Evolutionary conservation across 1,140 invertebrate genomes (phyloP).

Genomic region (Globodera ellingtonae): DNA sequence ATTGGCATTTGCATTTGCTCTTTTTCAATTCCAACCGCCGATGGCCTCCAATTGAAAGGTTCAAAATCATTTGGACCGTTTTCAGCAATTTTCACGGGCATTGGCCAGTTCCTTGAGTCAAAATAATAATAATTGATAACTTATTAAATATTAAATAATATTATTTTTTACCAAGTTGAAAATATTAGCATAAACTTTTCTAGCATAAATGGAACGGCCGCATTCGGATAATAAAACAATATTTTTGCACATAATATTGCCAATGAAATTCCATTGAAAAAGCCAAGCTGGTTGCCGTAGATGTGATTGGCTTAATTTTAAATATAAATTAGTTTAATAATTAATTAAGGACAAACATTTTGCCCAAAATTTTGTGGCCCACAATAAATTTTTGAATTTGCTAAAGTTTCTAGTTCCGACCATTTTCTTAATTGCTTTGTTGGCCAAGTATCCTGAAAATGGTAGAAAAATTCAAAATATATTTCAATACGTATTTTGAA

Average conservation of each 20-base stretch:
- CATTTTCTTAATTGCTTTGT: neutral
- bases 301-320: neutral
- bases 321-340: neutral
- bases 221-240: neutral
- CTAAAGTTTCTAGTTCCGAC: neutral
- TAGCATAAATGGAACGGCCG: neutral
- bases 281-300: neutral
- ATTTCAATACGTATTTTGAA: too few species aligned
- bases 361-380: neutral
- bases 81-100: neutral
- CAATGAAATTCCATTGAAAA: neutral
- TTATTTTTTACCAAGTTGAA: neutral
- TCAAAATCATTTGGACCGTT: neutral
- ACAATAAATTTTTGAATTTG: constrained; percentile 1
- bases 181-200: neutral
- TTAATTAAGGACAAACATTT: neutral
- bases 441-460: neutral
- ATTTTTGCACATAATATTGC: neutral
- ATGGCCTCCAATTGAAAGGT: neutral
- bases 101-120: neutral
- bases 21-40: neutral
- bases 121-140: neutral
- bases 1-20: neutral
- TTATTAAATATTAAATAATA: neutral
- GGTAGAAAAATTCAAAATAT: neutral